Evolutionary conservation across 2,797 vertebrate genomes (phyloP), one percentile per base, ranked within the genome.

Genomic region (Lepilemur ruficaudatus): DNA sequence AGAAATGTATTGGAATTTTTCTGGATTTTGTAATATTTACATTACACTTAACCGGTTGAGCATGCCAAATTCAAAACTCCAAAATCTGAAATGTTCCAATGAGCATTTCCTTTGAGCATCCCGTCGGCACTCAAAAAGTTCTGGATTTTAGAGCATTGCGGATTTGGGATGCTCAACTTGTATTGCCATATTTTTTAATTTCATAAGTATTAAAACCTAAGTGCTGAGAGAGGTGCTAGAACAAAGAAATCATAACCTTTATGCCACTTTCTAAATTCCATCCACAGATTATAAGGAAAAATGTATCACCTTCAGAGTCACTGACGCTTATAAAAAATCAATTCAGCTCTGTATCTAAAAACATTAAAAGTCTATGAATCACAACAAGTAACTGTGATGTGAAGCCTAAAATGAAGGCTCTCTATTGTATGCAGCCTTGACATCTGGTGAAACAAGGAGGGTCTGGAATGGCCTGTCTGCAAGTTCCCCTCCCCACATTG

Each of bases 191-290:
- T 70, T 93, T 89, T 89, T 75, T 69, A 88, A 75, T 75, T 81
- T 79, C 69, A 10, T 78, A 67, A 59, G 55, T 35, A 86, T 81
- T 46, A 46, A 88, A 97, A 85, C 22, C 35, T 82, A 81, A 70
- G 50, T 76, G 28, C 50, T 89, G 18, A 72, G 9, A 93, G 46
- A 73, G 30, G 28, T 20, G 28, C 28, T 92, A 48, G 61, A 67
- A 69, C 12, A 70, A 82, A 23, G 20, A 80, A 69, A 94, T 59
- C 23, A 65, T 14, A 78, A 91, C 0, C 17, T 78, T 93, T 70
- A 61, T n/a, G 48, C 32, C n/a, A 85, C 55, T 90, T 65, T 81
- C 85, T 91, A 78, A 92, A 79, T 87, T 91, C 72, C 79, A 1
- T 30, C 57, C 20, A 17, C 11, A 65, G 70, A 43, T n/a, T 23